Base-by-base conservation (phyloP, 1,140 invertebrate species). In the Zophobas atratus region DNA sequence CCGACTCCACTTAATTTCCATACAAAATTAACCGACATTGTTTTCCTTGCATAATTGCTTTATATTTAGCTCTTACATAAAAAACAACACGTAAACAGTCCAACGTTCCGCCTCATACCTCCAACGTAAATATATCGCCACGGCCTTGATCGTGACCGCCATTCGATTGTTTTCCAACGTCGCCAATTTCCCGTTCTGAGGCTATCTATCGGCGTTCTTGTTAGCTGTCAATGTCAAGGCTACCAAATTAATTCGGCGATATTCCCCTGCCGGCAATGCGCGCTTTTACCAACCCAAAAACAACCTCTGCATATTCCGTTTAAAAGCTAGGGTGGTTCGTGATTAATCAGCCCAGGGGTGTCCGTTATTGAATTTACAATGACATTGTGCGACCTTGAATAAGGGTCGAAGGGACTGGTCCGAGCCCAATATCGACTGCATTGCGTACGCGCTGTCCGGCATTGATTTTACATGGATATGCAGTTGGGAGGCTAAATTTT, bases 321-420 rank as follows among this genome's bases (percentile, higher is more conserved):
- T 20, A 35, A 6, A n/a, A 39, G 38, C 67, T 72, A 6, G 75
- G 60, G 49, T 67, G 46, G 36, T 60, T 46, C 43, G 43, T 70
- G 41, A 77, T 70, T 77, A 57, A 77, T 56, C 63, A 56, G 56
- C 39, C 41, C 76, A 74, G 51, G 75, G 56, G 57, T 48, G 48
- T 5, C 51, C 70, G 73, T 76, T 79, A 70, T 75, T 79, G 63
- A 79, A 79, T 79, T 75, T 75, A 67, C 41, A 79, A 79, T 63
- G 73, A 79, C 77, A 73, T 79, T 53, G 43, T 33, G 53, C 71
- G 73, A 79, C 77, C 77, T 79, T 79, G 51, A 53, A 39, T 51
- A 57, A 20, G 35, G 35, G 33, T 1, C 46, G 4, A 20, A 20
- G 74, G 38, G 6, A 36, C 46, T n/a, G 71, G 71, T 60, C 72